Conservation (phyloP, 2,888 invertebrate species). For the Morpho achilles region DNA sequence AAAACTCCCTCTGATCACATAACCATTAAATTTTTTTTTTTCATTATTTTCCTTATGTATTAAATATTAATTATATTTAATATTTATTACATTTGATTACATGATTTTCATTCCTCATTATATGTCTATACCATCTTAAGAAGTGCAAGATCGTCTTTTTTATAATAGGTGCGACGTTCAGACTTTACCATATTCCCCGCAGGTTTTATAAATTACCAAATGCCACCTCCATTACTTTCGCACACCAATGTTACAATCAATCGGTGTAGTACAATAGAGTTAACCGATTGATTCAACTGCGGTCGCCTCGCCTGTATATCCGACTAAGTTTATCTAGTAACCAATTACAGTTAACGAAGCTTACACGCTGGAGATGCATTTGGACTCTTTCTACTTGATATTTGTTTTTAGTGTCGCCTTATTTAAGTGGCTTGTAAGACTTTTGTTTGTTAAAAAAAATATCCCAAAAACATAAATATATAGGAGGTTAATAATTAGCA, state of each 20-base stretch:
- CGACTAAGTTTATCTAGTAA: conserved; percentile 9
- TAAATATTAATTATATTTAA: no score
- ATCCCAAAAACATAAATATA: neutral
- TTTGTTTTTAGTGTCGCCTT: conserved; percentile 36
- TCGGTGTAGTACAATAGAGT: conserved; percentile 20
- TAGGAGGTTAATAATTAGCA: no score
- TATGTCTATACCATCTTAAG: no score
- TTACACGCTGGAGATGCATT: conserved; percentile 35
- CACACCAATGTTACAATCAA: conserved; percentile 20
- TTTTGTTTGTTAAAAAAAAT: neutral
- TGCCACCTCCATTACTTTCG: conserved; percentile 10
- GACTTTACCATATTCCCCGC: no score
- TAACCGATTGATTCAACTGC: conserved; percentile 25
- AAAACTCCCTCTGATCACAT: no score
- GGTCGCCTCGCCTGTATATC: conserved; percentile 12
- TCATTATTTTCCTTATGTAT: no score
- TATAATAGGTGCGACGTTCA: no score
- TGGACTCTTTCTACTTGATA: conserved; percentile 46
- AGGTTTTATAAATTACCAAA: neutral
- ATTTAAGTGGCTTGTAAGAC: conserved; percentile 52
- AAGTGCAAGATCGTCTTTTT: no score
- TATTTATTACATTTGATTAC: no score
- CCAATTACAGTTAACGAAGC: neutral
- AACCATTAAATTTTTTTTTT: no score
- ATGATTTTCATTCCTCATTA: no score